Conservation (phyloP, 2,113 vertebrate genomes). For the Poeciliopsis retropinna region DNA sequence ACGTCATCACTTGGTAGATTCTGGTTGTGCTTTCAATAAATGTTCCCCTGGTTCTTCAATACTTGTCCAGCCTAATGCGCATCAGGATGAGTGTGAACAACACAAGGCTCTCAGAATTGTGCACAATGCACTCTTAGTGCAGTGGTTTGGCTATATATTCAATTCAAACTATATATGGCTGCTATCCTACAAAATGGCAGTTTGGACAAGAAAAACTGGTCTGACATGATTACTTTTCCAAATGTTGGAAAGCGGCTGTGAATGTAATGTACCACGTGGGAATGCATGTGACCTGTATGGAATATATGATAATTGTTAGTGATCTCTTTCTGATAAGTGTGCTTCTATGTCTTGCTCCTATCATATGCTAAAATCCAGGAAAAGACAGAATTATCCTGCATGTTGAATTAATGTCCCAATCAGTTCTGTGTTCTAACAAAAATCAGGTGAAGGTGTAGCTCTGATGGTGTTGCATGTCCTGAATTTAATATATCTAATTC, state of each 20-base stretch:
- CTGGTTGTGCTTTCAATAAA: conserved; percentile 58
- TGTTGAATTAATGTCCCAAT: conserved; percentile 2
- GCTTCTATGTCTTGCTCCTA: conserved; percentile 23
- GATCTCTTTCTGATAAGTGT: conserved; percentile 41
- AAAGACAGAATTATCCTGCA: conserved; percentile 14
- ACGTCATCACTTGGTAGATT: conserved; percentile 43
- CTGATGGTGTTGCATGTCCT: background rate
- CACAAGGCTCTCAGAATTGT: conserved; percentile 45
- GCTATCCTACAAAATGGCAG: conserved; percentile 85
- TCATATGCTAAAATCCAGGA: conserved; percentile 11
- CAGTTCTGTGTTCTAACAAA: background rate
- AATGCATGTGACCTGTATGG: conserved; percentile 18
- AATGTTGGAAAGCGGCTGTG: conserved; percentile 31
- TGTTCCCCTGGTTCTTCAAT: background rate
- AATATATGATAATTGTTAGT: conserved; percentile 53
- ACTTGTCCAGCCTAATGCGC: conserved; percentile 24
- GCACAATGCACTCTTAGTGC: conserved; percentile 66
- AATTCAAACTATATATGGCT: conserved; percentile 76
- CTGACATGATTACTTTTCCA: conserved; percentile 28
- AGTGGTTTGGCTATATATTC: conserved; percentile 50
- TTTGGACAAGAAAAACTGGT: conserved; percentile 54
- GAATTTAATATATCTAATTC: conserved; percentile 8
- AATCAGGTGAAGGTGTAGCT: too few species aligned
- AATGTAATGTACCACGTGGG: conserved; percentile 38
- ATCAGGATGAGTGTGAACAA: conserved; percentile 24